Evolutionary conservation across 2,888 invertebrate species (phyloP), one percentile per base, ranked within the genome.

Genomic region (Cerastis rubricosa): DNA sequence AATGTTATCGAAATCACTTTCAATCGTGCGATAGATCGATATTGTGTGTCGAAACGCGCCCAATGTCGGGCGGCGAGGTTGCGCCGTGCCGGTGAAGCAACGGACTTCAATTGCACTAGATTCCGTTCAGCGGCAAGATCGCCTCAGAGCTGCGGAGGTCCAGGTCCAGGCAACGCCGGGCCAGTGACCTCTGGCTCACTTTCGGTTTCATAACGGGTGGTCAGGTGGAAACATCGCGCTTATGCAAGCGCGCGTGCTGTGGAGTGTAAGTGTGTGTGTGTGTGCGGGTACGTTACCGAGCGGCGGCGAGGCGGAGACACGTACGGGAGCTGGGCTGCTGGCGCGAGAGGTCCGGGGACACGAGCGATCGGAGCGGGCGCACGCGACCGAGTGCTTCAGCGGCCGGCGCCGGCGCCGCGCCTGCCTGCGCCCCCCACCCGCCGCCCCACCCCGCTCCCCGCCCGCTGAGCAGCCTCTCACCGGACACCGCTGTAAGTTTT

Each of bases 281-380:
- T 85, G 85, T 83, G 89, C 88, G 91, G 88, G 94, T 94, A 94
- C 94, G 91, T 94, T 93, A 94, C 94, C 94, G 92, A 90, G 87
- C 84, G 81, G 83, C 68, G 78, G 76, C 67, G 73, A 64, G 64
- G 85, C 43, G 64, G 74, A 87, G 89, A 83, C 85, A 91, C 91
- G 86, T 74, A 90, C 91, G 90, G 91, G 91, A 90, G 89, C 88
- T 86, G 90, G 87, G 77, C 87, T 78, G 87, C 83, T 85, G 84
- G 80, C 81, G 79, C 71, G 83, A 72, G 74, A 73, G 71, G 83
- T 85, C 89, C 85, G 88, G 84, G 89, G 91, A 92, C 93, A 92
- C 95, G 95, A 90, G 94, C 92, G 93, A 82, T 91, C 92, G 91
- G 89, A 83, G 86, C 88, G 93, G 91, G 91, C 92, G 94, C 94